Base-by-base conservation (phyloP, 2,113 vertebrate genomes). In the Egretta garzetta region DNA sequence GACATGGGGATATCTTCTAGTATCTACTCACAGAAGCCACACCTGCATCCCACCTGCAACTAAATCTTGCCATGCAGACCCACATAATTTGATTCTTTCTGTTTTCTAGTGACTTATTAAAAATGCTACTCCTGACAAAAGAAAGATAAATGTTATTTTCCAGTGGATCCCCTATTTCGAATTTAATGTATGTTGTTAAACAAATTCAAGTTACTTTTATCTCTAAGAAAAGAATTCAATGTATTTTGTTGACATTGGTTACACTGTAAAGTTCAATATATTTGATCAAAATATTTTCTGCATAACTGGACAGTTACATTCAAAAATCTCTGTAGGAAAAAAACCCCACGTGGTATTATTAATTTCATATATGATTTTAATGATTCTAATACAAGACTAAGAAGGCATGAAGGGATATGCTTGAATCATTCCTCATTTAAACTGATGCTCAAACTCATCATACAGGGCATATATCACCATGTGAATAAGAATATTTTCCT, bases 341-440 rank as follows among this genome's bases (percentile, higher is more conserved):
- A n/a, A 39, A 0, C 1, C 1, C 4, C 27, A 28, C 5, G 11
- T 8, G 1, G 0, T 32, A 33, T 9, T 62, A 17, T 52, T 88
- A 52, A 33, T 62, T 74, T 71, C 3, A 4, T 22, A 30, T 41
- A 32, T 21, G 4, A 30, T 37, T 8, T 13, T 85, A 37, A 67
- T 0, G 1, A 88, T 60, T 73, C 7, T 39, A 63, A 73, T 49
- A 50, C 28, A 70, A 74, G 45, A 80, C 13, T 59, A 73, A 62
- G 35, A 80, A 55, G 4, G 1, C 12, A 70, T 74, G 59, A 85
- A 81, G 8, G 14, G 8, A n/a, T 72, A 30, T 30, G 13, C 4
- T 12, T 47, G 50, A 71, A 8, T 59, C 52, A 62, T 63, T 45
- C 19, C 4, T 18, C 33, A 39, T 49, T 86, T 74, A 82, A 63